These are phyloP conservation scores for Odobenus rosmarus DNA, from an alignment of 2,113 vertebrate species.

Conservation along the genomic window DNA sequence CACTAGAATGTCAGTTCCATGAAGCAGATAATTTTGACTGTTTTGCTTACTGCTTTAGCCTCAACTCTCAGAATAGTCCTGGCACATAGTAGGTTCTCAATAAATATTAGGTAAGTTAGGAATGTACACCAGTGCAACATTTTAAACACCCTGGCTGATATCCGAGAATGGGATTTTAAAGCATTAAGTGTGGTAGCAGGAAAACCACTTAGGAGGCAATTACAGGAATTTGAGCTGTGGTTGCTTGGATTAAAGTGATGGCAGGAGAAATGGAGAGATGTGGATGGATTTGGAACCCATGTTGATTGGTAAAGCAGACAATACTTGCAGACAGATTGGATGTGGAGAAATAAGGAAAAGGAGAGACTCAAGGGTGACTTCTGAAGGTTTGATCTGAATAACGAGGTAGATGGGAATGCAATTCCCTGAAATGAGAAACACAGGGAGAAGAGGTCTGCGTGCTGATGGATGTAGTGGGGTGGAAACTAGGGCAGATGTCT, in stretches of 20 bases:
- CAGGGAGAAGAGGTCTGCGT: not conserved
- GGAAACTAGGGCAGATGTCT: not conserved
- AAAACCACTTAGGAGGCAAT: not conserved
- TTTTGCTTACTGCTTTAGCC: not conserved
- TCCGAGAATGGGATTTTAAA: not conserved
- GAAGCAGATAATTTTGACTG: not conserved
- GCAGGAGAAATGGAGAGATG: not conserved
- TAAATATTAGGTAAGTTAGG: not conserved
- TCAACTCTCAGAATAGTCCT: not conserved
- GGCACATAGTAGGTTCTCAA: not conserved
- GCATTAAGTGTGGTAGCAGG: not conserved
- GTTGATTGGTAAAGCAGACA: not conserved
- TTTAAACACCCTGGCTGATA: not conserved
- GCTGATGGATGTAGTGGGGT: not conserved
- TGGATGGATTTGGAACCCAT: not conserved
- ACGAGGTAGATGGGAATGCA: not conserved
- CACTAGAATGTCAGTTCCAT: not conserved
- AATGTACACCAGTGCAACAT: not conserved
- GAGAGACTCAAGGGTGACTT: not conserved
- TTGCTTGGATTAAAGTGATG: not conserved
- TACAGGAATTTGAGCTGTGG: not conserved
- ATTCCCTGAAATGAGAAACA: not conserved
- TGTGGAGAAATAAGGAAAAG: not conserved
- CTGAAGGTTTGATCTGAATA: not conserved
- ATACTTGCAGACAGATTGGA: not conserved